Evolutionary conservation across 2,797 vertebrate genomes (phyloP).

Genomic region (Parauchenoglanis ngamensis): DNA sequence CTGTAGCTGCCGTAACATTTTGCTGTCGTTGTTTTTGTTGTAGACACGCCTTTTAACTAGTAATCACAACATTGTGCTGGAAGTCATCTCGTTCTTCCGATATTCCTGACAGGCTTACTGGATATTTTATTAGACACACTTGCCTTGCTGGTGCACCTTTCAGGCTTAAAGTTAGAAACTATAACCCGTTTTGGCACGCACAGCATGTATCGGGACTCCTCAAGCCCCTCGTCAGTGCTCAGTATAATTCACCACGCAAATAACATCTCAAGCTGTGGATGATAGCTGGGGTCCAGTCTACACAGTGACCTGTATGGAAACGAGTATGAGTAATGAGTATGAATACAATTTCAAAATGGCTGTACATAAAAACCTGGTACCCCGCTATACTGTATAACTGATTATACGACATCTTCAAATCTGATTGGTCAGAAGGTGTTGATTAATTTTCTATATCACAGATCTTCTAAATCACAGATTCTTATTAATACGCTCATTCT

Average conservation of each 20-base stretch:
- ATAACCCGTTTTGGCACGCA: background rate
- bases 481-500: background rate
- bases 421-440: background rate
- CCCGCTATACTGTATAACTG: background rate
- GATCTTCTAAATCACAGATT: background rate
- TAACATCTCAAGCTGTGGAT: background rate
- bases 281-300: background rate
- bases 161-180: background rate
- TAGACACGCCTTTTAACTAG: background rate
- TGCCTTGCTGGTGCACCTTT: background rate
- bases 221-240: background rate
- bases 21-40: too few relatives aligned
- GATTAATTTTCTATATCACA: background rate
- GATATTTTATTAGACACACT: background rate
- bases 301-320: background rate
- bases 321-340: background rate
- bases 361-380: background rate
- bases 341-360: background rate
- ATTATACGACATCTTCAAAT: background rate
- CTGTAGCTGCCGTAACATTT: background rate
- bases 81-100: background rate
- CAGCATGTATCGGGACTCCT: background rate
- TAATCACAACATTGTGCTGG: background rate
- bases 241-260: background rate
- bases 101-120: background rate